Conservation (phyloP, 1,140 invertebrate genomes). For the Aradophagus sp. region DNA sequence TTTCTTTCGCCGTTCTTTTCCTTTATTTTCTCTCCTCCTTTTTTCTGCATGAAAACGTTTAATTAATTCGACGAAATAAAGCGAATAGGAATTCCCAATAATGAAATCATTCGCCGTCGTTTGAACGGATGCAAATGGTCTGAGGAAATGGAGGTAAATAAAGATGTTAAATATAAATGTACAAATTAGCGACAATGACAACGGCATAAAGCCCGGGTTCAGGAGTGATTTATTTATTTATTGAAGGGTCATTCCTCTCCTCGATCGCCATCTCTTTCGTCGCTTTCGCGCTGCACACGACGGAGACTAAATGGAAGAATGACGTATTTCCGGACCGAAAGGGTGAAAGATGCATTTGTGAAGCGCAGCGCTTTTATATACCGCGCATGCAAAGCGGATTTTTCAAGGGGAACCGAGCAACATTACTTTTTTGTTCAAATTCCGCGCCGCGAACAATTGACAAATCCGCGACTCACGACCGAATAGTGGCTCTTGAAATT, state of each 20-base stretch:
- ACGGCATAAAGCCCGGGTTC: constrained; percentile 37
- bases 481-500: too few relatives aligned
- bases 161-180: constrained; percentile 22
- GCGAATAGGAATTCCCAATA: not conserved
- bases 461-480: constrained; percentile 1
- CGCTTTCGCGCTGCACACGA: constrained; percentile 37
- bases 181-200: constrained; percentile 33
- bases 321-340: constrained; percentile 57
- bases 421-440: constrained; percentile 23
- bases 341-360: constrained; percentile 44
- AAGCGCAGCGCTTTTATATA: constrained; percentile 15
- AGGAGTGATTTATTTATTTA: constrained; percentile 56
- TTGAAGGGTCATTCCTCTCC: constrained; percentile 57
- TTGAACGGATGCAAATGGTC: constrained; percentile 18
- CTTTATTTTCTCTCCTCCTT: too few relatives aligned
- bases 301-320: constrained; percentile 57
- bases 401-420: constrained; percentile 19
- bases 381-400: constrained; percentile 37
- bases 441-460: constrained; percentile 8
- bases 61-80: not conserved
- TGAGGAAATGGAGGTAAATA: constrained; percentile 25
- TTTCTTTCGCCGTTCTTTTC: too few relatives aligned
- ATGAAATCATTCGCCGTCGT: constrained; percentile 2
- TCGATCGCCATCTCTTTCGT: constrained; percentile 50
- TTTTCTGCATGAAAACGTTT: not conserved